Percentiles rank a stretch among this genome's conserved stretches.
These are phyloP conservation scores for Procambarus clarkii DNA, from an alignment of 1,140 invertebrate genomes.

Conservation along the genomic window DNA sequence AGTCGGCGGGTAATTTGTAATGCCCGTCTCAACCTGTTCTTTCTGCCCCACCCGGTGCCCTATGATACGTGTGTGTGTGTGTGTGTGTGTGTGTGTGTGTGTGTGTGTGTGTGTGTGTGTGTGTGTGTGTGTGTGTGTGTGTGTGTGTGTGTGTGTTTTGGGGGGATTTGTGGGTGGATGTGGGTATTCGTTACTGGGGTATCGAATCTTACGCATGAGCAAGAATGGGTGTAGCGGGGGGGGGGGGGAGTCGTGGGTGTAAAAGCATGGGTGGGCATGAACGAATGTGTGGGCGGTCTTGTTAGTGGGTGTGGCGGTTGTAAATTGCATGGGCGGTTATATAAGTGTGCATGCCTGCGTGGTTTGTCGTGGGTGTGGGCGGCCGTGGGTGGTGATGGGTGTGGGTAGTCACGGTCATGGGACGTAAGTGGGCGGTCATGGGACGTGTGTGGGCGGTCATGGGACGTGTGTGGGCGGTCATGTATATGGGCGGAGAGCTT, in stretches of 20 bases:
- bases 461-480: background rate
- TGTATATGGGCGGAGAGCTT: background rate
- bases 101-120: background rate
- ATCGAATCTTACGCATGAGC: no score
- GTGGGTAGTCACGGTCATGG: no score
- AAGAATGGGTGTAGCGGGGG: no score
- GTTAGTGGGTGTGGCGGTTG: background rate
- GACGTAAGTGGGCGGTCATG: no score
- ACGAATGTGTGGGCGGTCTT: background rate
- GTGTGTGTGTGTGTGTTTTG: no score
- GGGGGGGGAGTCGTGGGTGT: constrained; percentile 19
- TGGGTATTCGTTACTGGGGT: background rate
- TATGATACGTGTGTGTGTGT: background rate
- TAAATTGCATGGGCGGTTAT: no score
- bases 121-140: constrained; percentile 1
- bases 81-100: constrained; percentile 30
- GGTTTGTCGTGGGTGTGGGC: no score
- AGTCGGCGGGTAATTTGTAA: constrained; percentile 1
- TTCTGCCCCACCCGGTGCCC: background rate
- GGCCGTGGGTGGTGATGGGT: no score
- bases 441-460: background rate
- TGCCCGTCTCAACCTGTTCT: background rate
- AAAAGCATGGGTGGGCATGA: constrained; percentile 1
- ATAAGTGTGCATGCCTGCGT: no score
- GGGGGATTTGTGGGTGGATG: background rate